Percentiles rank a stretch among this genome's conserved stretches.
phyloP scores from a whole-genome alignment of 2,113 vertebrate genomes.

The Gadus macrocephalus region DNA sequence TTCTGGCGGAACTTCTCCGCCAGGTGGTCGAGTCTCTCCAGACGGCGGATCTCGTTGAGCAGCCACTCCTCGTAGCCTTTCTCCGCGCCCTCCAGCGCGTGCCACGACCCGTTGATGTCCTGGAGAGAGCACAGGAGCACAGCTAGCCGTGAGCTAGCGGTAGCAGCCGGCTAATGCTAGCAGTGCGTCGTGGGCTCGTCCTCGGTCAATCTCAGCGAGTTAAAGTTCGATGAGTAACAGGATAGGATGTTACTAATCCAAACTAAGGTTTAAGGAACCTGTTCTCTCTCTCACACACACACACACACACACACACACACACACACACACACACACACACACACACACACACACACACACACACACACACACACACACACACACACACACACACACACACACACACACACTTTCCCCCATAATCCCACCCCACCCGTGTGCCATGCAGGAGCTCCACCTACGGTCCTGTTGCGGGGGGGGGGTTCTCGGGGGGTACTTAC shows the following conservation, averaged over 20 bases:
- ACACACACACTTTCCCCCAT: neutral
- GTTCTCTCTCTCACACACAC: too few species aligned
- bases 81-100: conserved; percentile 87
- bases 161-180: neutral
- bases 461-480: neutral
- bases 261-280: too few species aligned
- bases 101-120: conserved; percentile 90
- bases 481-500: conserved; percentile 62
- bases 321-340: too few species aligned
- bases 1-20: conserved; percentile 94
- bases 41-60: conserved; percentile 86
- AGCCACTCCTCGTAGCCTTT: conserved; percentile 95
- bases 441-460: neutral
- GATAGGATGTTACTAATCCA: too few species aligned
- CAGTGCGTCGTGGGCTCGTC: neutral
- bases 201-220: too few species aligned
- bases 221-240: too few species aligned
- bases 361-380: too few species aligned
- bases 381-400: too few species aligned
- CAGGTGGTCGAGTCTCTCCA: conserved; percentile 90
- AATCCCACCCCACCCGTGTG: neutral
- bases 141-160: neutral
- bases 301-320: too few species aligned
- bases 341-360: too few species aligned
- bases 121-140: conserved; percentile 39